A percentile compares a stretch with the other conserved stretches of the same genome.
Conservation (phyloP, 2,888 invertebrate species). For the Mesorhabditis spiculigera region DNA sequence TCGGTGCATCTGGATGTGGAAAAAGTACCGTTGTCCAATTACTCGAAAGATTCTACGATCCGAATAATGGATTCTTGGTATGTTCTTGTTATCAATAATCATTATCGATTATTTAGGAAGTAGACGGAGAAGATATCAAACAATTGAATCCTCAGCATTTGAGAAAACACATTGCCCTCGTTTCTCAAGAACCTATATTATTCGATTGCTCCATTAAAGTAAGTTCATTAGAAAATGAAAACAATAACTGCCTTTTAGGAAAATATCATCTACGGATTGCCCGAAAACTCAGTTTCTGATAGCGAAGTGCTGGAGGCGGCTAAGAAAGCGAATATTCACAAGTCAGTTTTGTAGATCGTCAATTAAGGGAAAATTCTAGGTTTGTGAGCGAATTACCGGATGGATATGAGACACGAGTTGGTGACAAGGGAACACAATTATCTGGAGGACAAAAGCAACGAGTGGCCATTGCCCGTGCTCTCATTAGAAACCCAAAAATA, state of each 20-base stretch:
- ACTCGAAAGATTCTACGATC: slow-evolving; percentile 79
- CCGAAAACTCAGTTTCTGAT: slow-evolving; percentile 40
- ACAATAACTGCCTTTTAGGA: slow-evolving; percentile 12
- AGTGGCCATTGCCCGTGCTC: slow-evolving; percentile 58
- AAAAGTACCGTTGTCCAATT: slow-evolving; percentile 60
- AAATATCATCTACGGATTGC: slow-evolving; percentile 46
- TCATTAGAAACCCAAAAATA: slow-evolving; percentile 52
- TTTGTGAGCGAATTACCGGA: slow-evolving; percentile 7
- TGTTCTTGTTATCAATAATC: slow-evolving; percentile 8
- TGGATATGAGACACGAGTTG: slow-evolving; percentile 36
- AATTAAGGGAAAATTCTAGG: slow-evolving; percentile 8
- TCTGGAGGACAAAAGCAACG: slow-evolving; percentile 60
- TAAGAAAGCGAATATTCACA: slow-evolving; percentile 60
- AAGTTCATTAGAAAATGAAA: neutral
- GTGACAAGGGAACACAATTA: slow-evolving; percentile 57
- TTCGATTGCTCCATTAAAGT: slow-evolving; percentile 57
- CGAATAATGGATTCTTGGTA: slow-evolving; percentile 69
- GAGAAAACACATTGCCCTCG: slow-evolving; percentile 58
- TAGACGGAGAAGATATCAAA: slow-evolving; percentile 56
- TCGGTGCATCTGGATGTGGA: slow-evolving; percentile 61
- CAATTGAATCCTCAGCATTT: slow-evolving; percentile 42
- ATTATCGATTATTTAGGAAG: slow-evolving; percentile 18
- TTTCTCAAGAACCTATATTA: slow-evolving; percentile 59
- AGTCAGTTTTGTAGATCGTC: slow-evolving; percentile 27
- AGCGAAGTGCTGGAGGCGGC: slow-evolving; percentile 57